Conservation (phyloP, 2,888 invertebrate species). For the Rotaria magnacalcarata region DNA sequence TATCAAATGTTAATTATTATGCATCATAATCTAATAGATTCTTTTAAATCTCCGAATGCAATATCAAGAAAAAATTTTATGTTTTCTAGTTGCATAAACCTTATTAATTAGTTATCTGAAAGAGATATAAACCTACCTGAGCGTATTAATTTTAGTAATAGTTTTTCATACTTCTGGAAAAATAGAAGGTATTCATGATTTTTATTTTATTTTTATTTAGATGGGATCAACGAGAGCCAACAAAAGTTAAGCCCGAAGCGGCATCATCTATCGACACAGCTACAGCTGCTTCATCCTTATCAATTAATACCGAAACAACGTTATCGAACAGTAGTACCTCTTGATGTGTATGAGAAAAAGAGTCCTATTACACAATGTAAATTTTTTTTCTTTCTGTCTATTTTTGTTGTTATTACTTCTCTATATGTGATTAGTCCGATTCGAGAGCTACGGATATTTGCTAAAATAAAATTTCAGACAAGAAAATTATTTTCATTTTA, state of each 20-base stretch:
- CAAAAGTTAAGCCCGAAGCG: not conserved
- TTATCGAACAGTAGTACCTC: constrained; percentile 21
- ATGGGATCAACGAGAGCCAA: not conserved
- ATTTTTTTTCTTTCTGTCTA: constrained; percentile 7
- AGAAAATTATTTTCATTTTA: not conserved
- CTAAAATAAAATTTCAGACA: not conserved
- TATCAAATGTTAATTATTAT: too few species aligned
- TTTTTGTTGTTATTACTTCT: not conserved
- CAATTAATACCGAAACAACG: not conserved
- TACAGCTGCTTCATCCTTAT: not conserved
- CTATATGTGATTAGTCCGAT: not conserved
- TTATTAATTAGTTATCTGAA: too few species aligned
- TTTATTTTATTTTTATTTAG: not conserved
- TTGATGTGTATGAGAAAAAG: not conserved
- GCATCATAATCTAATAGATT: too few species aligned
- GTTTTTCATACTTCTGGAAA: too few species aligned
- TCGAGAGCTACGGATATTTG: not conserved
- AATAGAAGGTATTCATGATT: too few species aligned
- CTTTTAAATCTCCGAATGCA: too few species aligned
- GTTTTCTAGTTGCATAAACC: too few species aligned
- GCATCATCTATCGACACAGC: not conserved
- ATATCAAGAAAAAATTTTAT: too few species aligned
- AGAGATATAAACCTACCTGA: too few species aligned
- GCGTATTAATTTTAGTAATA: too few species aligned
- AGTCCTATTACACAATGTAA: not conserved